phyloP scores from a whole-genome alignment of 2,113 vertebrate genomes.

The Spermophilus dauricus region DNA sequence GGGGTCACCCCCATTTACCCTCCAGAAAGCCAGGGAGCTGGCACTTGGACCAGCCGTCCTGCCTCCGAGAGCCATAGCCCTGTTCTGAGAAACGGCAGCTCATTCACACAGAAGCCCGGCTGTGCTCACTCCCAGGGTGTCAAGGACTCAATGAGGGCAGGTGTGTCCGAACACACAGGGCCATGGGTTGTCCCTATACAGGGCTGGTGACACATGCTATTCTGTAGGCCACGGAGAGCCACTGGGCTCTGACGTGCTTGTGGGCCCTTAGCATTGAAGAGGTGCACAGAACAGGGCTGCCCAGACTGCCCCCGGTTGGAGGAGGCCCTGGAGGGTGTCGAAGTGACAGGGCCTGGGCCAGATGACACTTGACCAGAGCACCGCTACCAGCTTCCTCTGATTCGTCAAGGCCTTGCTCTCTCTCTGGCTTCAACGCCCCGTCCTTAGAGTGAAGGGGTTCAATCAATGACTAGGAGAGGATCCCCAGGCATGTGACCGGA shows the following conservation, averaged over 20 bases:
- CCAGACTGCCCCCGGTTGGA: not conserved
- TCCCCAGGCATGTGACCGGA: not conserved
- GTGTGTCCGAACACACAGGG: not conserved
- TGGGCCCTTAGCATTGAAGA: not conserved
- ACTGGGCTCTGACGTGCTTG: rapidly evolving
- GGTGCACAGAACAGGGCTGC: not conserved
- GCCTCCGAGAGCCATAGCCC: not conserved
- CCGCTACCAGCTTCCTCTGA: not conserved
- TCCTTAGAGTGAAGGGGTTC: not conserved
- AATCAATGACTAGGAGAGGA: not conserved
- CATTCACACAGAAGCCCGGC: rapidly evolving
- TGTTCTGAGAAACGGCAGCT: rapidly evolving
- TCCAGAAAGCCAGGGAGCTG: not conserved
- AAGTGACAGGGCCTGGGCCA: not conserved
- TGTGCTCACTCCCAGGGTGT: rapidly evolving
- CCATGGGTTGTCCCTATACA: not conserved
- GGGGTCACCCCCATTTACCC: not conserved
- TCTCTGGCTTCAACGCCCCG: rapidly evolving
- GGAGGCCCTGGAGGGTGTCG: not conserved
- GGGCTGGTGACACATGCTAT: not conserved
- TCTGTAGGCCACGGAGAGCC: not conserved
- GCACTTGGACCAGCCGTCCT: not conserved
- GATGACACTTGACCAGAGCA: not conserved
- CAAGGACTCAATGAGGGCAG: not conserved
- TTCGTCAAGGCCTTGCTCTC: not conserved